Base-by-base conservation (phyloP, 2,888 invertebrate species). In the Tipula unca region DNA sequence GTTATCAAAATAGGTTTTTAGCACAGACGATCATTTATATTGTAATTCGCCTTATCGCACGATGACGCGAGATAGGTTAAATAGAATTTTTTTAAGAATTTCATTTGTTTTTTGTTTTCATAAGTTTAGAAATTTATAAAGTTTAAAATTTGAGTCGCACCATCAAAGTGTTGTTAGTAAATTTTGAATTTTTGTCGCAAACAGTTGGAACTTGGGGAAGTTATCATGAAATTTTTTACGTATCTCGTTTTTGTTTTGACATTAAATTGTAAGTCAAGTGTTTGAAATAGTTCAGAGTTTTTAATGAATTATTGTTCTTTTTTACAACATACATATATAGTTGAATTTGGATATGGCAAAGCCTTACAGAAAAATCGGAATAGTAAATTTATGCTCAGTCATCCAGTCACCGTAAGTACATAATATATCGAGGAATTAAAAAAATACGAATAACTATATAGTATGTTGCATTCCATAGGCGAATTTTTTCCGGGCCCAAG, bases 331-430 rank as follows among this genome's bases (percentile, higher is more conserved):
- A n/a, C 25, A 13, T 54, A 20, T 10, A 25, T 10, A 69, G 69
- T 8, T 69, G 25, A 8, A 10, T 25, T 69, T 10, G 69, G 69
- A 69, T 2, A 69, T 25, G 69, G 69, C 10, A 10, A 6, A 25
- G 83, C 83, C n/a, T 83, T 29, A 17, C 83, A 29, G 10, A 83
- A 83, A 83, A 83, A 83, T n/a, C n/a, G 29, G 29, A 83, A 83
- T 32, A 83, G 35, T 83, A 83, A 83, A 35, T 83, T 32, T 83
- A 83, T 83, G 83, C 83, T 83, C 6, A 35, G 32, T 32, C 83
- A 83, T 32, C 83, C 83, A 83, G 83, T 83, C 6, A 29, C 14
- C 3, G 83, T 83, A 35, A 83, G 83, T 35, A 32, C 2, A n/a
- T 32, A 1, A n/a, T 14, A 83, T 5, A 3, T n/a, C n/a, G n/a